phyloP scores from a whole-genome alignment of 2,113 vertebrate species.

The Corvus hawaiiensis region DNA sequence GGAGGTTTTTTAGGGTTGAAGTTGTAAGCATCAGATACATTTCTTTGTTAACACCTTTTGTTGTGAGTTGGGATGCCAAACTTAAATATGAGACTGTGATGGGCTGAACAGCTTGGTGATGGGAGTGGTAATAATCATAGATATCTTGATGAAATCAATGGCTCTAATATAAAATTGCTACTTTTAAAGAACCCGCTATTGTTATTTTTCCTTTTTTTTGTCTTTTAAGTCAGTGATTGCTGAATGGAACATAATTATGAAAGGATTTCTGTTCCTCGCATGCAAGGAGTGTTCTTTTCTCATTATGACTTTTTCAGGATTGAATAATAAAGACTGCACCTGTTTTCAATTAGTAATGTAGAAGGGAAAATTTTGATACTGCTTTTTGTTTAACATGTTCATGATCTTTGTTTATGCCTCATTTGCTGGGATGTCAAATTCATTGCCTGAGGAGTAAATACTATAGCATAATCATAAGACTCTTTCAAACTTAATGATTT shows the following conservation, averaged over 20 bases:
- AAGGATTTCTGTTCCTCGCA: slow-evolving; percentile 75
- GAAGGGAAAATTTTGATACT: slow-evolving; percentile 58
- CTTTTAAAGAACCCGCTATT: slow-evolving; percentile 66
- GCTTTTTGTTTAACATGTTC: slow-evolving; percentile 76
- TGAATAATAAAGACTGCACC: slow-evolving; percentile 81
- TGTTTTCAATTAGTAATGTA: slow-evolving; percentile 76
- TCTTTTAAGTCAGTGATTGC: slow-evolving; percentile 71
- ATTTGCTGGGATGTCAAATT: slow-evolving; percentile 76
- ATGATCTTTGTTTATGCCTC: slow-evolving; percentile 76
- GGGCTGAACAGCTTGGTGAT: slow-evolving; percentile 55
- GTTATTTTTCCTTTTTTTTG: slow-evolving; percentile 67
- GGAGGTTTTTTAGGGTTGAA: not conserved
- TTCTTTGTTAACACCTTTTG: slow-evolving; percentile 33
- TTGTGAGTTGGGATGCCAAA: slow-evolving; percentile 46
- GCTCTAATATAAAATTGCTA: slow-evolving; percentile 71
- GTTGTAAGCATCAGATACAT: not conserved
- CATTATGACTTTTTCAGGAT: slow-evolving; percentile 80
- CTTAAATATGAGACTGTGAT: slow-evolving; percentile 59
- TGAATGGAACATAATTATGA: slow-evolving; percentile 82
- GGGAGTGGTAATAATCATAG: slow-evolving; percentile 69
- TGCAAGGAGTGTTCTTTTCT: slow-evolving; percentile 78
- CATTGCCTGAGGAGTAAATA: slow-evolving; percentile 72
- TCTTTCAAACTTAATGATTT: slow-evolving; percentile 63
- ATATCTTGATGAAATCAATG: slow-evolving; percentile 71
- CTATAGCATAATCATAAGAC: slow-evolving; percentile 69